These are phyloP conservation scores for Coelopa frigida DNA, from an alignment of 1,140 invertebrate species.

Conservation along the genomic window DNA sequence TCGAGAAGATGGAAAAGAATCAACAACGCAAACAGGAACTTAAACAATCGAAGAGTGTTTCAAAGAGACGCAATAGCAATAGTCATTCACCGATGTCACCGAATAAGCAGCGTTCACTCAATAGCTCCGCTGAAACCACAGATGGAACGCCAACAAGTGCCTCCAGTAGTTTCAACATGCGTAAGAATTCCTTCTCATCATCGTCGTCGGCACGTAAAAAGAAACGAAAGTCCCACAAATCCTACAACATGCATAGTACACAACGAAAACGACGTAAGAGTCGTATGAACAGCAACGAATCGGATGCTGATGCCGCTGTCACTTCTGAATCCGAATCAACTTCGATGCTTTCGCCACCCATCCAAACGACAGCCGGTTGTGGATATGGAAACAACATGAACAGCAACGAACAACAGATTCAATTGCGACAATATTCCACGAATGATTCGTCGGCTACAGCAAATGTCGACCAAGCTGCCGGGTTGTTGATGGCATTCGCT, in stretches of 20 bases:
- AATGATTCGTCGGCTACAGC: constrained; percentile 47
- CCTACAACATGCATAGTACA: constrained; percentile 17
- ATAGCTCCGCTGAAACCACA: constrained; percentile 4
- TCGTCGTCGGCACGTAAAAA: too few relatives aligned
- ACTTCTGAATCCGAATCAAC: constrained; percentile 59
- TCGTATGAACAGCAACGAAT: constrained; percentile 64
- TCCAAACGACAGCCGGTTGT: constrained; percentile 3
- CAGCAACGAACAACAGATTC: too few relatives aligned
- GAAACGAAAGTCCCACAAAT: constrained; percentile 36
- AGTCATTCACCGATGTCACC: constrained; percentile 33
- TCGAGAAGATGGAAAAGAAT: constrained; percentile 75
- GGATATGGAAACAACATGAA: neutral
- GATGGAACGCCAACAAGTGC: constrained; percentile 11
- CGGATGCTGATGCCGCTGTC: constrained; percentile 56
- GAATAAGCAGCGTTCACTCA: constrained; percentile 20
- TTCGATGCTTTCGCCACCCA: constrained; percentile 47
- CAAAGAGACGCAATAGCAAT: constrained; percentile 17
- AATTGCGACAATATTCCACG: too few relatives aligned
- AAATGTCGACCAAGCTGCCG: constrained; percentile 47
- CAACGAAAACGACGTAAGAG: constrained; percentile 49
- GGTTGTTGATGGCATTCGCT: constrained; percentile 52
- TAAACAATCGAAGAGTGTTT: constrained; percentile 23
- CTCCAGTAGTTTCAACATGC: neutral
- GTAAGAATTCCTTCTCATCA: too few relatives aligned
- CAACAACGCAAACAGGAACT: constrained; percentile 70